Conservation (phyloP, 2,113 vertebrate genomes). For the Sinocyclocheilus anshuiensis region DNA sequence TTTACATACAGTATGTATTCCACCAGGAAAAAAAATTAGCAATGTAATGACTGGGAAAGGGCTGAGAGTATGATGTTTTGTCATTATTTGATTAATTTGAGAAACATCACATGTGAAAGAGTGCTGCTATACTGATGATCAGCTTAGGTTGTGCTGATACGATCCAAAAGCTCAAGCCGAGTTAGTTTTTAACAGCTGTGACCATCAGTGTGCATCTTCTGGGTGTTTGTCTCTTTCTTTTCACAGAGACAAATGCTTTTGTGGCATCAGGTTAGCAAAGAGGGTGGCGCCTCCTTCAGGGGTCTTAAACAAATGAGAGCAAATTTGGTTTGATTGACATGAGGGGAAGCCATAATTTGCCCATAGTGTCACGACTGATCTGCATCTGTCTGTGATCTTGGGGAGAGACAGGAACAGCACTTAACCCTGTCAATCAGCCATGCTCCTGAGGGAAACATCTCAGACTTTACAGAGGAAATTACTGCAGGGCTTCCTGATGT, state of each 20-base stretch:
- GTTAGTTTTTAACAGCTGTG: background rate
- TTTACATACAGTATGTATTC: background rate
- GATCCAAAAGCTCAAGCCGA: background rate
- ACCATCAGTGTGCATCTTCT: background rate
- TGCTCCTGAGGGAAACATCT: conserved; percentile 3
- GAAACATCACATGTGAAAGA: background rate
- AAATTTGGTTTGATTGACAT: conserved; percentile 52
- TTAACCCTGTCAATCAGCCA: conserved; percentile 45
- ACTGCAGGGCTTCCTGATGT: background rate
- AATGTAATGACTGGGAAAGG: too few relatives aligned
- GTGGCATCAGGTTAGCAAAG: background rate
- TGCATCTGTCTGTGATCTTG: conserved; percentile 28
- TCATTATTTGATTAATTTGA: background rate
- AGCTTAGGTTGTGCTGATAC: background rate
- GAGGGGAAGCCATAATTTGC: conserved; percentile 37
- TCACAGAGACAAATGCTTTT: background rate
- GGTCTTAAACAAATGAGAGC: conserved; percentile 32
- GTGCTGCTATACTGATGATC: background rate
- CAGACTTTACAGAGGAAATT: background rate
- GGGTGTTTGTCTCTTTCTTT: background rate
- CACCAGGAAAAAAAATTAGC: too few relatives aligned
- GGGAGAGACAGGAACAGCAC: conserved; percentile 37
- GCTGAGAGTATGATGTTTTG: background rate
- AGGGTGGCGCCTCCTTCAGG: conserved; percentile 1
- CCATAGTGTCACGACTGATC: conserved; percentile 40